Conservation (phyloP, 2,113 vertebrate genomes). For the Neodon shergylaensis region DNA sequence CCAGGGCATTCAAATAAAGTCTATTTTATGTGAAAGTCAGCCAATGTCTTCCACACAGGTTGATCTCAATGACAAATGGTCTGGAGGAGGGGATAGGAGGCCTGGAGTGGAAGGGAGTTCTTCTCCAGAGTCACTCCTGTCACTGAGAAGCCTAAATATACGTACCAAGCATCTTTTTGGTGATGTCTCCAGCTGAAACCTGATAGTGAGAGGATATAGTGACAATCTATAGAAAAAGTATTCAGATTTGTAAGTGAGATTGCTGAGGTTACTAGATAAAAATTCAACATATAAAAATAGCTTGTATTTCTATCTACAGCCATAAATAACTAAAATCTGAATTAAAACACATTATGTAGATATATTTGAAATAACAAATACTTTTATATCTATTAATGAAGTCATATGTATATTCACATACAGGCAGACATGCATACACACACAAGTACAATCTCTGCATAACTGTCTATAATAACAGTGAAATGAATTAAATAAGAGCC, state of each 20-base stretch:
- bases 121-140: background rate
- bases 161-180: background rate
- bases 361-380: conserved; percentile 12
- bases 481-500: background rate
- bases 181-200: background rate
- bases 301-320: background rate
- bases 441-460: background rate
- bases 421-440: background rate
- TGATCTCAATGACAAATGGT: background rate
- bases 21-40: background rate
- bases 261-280: conserved; percentile 21
- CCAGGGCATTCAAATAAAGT: conserved; percentile 18
- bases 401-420: background rate
- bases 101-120: background rate
- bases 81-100: background rate
- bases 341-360: background rate
- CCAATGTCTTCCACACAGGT: background rate
- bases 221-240: background rate
- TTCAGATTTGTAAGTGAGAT: conserved; percentile 5
- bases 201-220: background rate
- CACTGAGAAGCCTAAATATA: background rate
- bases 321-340: conserved; percentile 36
- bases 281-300: background rate
- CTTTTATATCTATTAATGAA: conserved; percentile 3
- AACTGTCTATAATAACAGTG: conserved; percentile 15